Conservation (phyloP, 2,888 invertebrate species). For the Cephus pulcher region DNA sequence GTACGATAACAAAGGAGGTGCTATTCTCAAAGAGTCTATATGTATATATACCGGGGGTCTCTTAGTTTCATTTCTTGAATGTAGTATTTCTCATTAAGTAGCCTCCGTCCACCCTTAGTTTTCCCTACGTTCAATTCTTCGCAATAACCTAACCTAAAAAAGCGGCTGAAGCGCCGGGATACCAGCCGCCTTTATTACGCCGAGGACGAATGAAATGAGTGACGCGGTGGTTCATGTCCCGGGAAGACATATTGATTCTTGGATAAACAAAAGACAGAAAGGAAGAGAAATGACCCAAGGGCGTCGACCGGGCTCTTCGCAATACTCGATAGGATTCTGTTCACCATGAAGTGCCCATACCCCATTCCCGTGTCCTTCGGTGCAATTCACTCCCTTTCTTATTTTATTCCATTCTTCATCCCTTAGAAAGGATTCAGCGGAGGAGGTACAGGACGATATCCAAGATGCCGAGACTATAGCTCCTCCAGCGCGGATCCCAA, state of each 20-base stretch:
- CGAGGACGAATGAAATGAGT: conserved; percentile 23
- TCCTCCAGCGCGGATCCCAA: not conserved
- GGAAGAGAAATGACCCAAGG: conserved; percentile 18
- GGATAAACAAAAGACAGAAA: conserved; percentile 31
- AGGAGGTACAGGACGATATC: not conserved
- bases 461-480: not conserved
- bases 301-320: conserved; percentile 13
- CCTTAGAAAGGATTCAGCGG: conserved; percentile 17
- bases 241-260: conserved; percentile 29
- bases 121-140: not conserved
- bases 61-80: not conserved
- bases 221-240: conserved; percentile 19
- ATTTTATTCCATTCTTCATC: conserved; percentile 2
- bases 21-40: conserved; percentile 20
- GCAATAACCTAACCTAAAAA: conserved; percentile 2
- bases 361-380: not conserved
- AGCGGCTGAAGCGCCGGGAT: conserved; percentile 10
- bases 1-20: not conserved
- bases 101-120: not conserved
- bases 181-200: conserved; percentile 14
- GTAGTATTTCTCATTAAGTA: conserved; percentile 26
- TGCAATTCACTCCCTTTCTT: conserved; percentile 5
- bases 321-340: conserved; percentile 15
- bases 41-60: conserved; percentile 8
- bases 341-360: not conserved